Evolutionary conservation across 2,113 vertebrate species (phyloP).

Genomic region (Alaudala cheleensis): DNA sequence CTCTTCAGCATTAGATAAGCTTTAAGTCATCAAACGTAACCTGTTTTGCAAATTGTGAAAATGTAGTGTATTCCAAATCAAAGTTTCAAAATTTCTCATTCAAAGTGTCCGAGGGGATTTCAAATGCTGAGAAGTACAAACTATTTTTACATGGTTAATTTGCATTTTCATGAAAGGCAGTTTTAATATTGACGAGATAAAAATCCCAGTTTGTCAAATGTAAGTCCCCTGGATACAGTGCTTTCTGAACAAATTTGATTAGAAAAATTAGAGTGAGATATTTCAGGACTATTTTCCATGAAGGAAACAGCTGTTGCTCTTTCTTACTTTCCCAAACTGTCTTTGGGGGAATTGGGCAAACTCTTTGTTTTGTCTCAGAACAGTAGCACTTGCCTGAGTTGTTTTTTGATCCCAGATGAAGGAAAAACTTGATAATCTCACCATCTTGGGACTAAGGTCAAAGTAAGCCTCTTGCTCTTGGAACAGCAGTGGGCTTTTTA

Average conservation of each 20-base stretch:
- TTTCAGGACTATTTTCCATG: background rate
- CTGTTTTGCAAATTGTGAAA: background rate
- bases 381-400: background rate
- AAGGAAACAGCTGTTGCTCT: background rate
- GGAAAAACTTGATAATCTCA: background rate
- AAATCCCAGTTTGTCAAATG: background rate
- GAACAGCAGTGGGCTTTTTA: accelerated
- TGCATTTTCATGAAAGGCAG: background rate
- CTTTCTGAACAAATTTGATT: background rate
- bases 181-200: background rate
- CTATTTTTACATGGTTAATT: background rate
- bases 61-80: background rate
- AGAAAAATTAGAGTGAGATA: background rate
- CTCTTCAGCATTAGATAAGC: background rate
- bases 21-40: background rate
- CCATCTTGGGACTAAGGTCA: background rate
- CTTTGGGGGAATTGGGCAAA: background rate
- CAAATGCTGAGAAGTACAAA: background rate
- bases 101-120: background rate
- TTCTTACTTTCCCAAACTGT: background rate
- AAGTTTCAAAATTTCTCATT: background rate
- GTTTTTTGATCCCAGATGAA: background rate
- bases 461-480: background rate
- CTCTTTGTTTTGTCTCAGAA: background rate
- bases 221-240: background rate